Conservation (phyloP, 2,888 invertebrate genomes). For the Scaptomyza cyrtandrae region DNA sequence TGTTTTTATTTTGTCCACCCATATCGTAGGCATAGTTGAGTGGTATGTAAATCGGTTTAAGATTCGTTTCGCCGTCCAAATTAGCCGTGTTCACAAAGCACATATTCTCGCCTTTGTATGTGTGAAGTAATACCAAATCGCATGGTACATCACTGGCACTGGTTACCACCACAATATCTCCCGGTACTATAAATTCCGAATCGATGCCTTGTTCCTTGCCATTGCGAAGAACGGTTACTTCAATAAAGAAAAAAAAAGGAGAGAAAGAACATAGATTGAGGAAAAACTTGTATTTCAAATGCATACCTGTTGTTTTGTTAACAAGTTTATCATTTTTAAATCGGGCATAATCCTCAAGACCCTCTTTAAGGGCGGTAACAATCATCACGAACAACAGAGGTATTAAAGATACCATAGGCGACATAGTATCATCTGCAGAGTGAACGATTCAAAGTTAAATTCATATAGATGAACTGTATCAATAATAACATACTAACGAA, state of each 20-base stretch:
- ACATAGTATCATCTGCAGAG: constrained; percentile 89
- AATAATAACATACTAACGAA: constrained; percentile 86
- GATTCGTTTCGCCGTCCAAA: constrained; percentile 88
- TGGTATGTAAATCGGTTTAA: constrained; percentile 82
- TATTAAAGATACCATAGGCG: constrained; percentile 89
- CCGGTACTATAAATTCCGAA: constrained; percentile 88
- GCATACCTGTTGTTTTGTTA: constrained; percentile 87
- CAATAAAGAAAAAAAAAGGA: background rate
- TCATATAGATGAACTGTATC: background rate
- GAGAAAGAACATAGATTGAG: background rate
- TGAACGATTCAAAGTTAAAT: background rate
- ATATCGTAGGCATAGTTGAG: constrained; percentile 61
- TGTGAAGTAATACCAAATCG: constrained; percentile 90
- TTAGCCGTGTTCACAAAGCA: constrained; percentile 94
- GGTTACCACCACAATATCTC: constrained; percentile 90
- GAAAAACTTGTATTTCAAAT: background rate
- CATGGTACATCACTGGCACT: constrained; percentile 92
- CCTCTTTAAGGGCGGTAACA: constrained; percentile 92
- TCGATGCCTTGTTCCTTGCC: constrained; percentile 86
- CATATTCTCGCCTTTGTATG: constrained; percentile 88
- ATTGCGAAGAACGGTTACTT: constrained; percentile 87
- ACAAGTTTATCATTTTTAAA: constrained; percentile 90
- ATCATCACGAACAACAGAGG: constrained; percentile 91
- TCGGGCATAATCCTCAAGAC: constrained; percentile 92
- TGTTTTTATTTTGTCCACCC: constrained; percentile 61